phyloP scores from a whole-genome alignment of 2,888 invertebrate species.

The Chaitophorus viminalis region DNA sequence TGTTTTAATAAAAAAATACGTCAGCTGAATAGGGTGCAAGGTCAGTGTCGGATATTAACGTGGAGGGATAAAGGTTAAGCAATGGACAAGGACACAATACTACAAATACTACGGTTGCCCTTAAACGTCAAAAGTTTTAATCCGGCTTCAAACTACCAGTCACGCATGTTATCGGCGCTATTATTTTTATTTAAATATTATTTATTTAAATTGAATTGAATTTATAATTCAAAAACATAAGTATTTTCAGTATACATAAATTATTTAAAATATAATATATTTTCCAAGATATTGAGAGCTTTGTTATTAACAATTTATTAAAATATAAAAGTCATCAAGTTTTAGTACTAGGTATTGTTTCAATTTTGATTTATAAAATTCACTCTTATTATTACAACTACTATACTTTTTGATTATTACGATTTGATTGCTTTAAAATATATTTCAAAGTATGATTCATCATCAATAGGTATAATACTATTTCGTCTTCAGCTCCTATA shows the following conservation, averaged over 20 bases:
- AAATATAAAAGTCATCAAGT: background rate
- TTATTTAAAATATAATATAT: background rate
- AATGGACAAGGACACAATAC: constrained; percentile 18
- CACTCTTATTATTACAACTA: too few relatives aligned
- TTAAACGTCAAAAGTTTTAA: constrained; percentile 33
- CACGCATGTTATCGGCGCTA: background rate
- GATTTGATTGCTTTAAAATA: too few relatives aligned
- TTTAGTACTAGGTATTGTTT: background rate
- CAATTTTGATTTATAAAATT: too few relatives aligned
- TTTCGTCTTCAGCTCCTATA: background rate
- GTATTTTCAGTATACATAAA: background rate
- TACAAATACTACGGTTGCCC: background rate
- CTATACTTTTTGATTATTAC: too few relatives aligned
- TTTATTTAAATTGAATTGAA: constrained; percentile 33
- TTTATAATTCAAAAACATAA: constrained; percentile 17
- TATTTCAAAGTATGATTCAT: background rate
- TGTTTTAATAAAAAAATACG: background rate
- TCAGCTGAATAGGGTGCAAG: background rate
- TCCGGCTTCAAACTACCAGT: background rate
- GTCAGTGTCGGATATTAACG: background rate
- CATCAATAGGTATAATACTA: background rate
- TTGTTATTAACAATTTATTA: background rate
- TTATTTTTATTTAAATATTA: constrained; percentile 12
- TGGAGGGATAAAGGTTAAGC: constrained; percentile 5
- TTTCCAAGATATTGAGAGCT: background rate